Percentiles rank a stretch among this genome's conserved stretches.
phyloP scores from a whole-genome alignment of 2,113 vertebrate species.

The Glaucidium brasilianum region DNA sequence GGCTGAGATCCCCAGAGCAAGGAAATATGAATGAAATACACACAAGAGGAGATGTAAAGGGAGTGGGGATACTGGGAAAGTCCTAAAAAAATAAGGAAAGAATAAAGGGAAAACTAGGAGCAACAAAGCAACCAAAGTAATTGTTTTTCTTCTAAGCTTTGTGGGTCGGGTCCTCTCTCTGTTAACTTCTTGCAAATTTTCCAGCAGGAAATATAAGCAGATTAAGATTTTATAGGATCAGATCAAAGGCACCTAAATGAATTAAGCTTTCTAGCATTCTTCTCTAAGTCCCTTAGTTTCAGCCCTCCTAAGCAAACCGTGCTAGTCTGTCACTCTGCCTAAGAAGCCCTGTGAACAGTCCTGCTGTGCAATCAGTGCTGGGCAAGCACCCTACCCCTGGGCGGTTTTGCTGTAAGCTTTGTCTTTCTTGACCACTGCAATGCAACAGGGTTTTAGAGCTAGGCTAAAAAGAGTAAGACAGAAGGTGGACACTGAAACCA shows the following conservation, averaged over 20 bases:
- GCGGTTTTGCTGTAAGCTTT: background rate
- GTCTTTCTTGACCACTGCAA: background rate
- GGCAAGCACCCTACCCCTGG: rapidly evolving
- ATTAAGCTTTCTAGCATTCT: background rate
- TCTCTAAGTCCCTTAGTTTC: background rate
- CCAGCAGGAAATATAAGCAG: background rate
- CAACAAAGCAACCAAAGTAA: background rate
- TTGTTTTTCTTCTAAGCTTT: background rate
- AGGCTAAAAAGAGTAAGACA: background rate
- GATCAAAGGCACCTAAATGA: background rate
- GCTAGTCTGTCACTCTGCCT: background rate
- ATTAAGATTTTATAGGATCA: background rate
- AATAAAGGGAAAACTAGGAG: background rate
- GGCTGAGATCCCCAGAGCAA: background rate
- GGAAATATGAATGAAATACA: background rate
- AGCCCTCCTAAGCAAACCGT: background rate
- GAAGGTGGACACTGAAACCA: background rate
- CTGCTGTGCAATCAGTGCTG: background rate
- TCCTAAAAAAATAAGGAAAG: background rate
- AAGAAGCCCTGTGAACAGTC: background rate
- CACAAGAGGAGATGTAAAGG: background rate
- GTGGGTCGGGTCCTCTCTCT: background rate
- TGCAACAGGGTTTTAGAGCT: background rate
- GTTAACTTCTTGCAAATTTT: background rate
- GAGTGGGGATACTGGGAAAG: background rate